These are phyloP conservation scores for Gadopsis marmoratus DNA, from an alignment of 2,797 vertebrate genomes.

Conservation along the genomic window DNA sequence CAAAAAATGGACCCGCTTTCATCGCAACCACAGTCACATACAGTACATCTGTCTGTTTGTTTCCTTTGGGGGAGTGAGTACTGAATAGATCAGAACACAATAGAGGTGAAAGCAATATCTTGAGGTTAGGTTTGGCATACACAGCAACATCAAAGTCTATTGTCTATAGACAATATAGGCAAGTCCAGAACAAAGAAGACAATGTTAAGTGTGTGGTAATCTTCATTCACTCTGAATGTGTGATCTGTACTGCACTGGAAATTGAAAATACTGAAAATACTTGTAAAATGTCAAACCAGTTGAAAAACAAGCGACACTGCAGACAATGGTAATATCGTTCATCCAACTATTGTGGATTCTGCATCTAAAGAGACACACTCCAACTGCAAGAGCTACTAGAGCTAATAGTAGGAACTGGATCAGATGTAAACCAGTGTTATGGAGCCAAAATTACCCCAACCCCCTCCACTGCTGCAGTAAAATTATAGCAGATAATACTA, in stretches of 20 bases:
- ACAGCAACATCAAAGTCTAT: not conserved
- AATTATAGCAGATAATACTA: conserved; percentile 23
- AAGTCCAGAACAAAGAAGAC: conserved; percentile 25
- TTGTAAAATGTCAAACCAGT: conserved; percentile 26
- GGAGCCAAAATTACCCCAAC: conserved; percentile 30
- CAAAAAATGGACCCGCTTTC: conserved; percentile 65
- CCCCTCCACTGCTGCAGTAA: conserved; percentile 20
- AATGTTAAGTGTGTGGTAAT: conserved; percentile 16
- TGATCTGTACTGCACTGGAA: conserved; percentile 10
- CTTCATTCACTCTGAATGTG: conserved; percentile 11
- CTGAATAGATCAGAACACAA: conserved; percentile 35
- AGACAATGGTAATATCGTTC: conserved; percentile 48
- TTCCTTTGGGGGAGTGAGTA: conserved; percentile 41
- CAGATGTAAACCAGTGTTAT: conserved; percentile 31
- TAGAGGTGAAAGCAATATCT: conserved; percentile 21
- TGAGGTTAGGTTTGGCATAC: conserved; percentile 15
- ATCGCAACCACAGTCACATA: conserved; percentile 65
- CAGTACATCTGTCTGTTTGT: conserved; percentile 62
- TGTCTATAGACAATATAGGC: not conserved
- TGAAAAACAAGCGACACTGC: conserved; percentile 13
- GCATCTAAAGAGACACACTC: conserved; percentile 19
- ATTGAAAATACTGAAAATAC: not conserved
- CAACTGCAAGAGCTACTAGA: conserved; percentile 17
- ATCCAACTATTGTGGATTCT: conserved; percentile 25
- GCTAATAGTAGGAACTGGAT: conserved; percentile 37